Percentiles rank a stretch among this genome's conserved stretches.
Conservation (phyloP, 2,888 invertebrate species). For the Lithophane ornitopus region DNA sequence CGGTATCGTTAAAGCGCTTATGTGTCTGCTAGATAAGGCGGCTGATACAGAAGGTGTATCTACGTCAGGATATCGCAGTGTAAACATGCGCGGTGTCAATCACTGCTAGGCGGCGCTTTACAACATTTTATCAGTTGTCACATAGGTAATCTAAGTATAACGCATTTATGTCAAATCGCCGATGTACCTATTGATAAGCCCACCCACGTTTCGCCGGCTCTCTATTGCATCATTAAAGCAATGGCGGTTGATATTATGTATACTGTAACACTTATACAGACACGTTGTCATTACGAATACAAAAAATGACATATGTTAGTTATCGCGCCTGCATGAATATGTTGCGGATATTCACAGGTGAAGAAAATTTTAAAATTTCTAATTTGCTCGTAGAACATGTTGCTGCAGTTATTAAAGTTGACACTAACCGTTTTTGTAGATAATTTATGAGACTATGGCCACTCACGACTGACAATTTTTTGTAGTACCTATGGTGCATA, state of each 20-base stretch:
- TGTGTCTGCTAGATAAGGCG: constrained; percentile 83
- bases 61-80: constrained; percentile 84
- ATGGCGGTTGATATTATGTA: constrained; percentile 78
- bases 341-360: constrained; percentile 47
- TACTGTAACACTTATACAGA: constrained; percentile 67
- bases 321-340: constrained; percentile 60
- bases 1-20: constrained; percentile 79
- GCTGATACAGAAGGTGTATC: constrained; percentile 83
- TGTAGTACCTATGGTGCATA: constrained; percentile 4
- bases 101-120: constrained; percentile 88
- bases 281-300: constrained; percentile 74
- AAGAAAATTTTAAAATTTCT: constrained; percentile 61
- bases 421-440: constrained; percentile 49
- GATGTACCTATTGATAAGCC: constrained; percentile 88
- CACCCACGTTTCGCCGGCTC: constrained; percentile 84
- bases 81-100: constrained; percentile 88
- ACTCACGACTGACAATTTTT: constrained; percentile 30
- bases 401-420: constrained; percentile 60
- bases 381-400: constrained; percentile 60
- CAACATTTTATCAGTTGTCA: constrained; percentile 89
- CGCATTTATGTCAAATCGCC: constrained; percentile 89
- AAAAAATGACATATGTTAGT: constrained; percentile 72
- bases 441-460: constrained; percentile 49
- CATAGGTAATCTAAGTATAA: constrained; percentile 88
- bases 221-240: constrained; percentile 82